These are phyloP conservation scores for Upupa epops DNA, from an alignment of 2,113 vertebrate genomes.

Conservation along the genomic window DNA sequence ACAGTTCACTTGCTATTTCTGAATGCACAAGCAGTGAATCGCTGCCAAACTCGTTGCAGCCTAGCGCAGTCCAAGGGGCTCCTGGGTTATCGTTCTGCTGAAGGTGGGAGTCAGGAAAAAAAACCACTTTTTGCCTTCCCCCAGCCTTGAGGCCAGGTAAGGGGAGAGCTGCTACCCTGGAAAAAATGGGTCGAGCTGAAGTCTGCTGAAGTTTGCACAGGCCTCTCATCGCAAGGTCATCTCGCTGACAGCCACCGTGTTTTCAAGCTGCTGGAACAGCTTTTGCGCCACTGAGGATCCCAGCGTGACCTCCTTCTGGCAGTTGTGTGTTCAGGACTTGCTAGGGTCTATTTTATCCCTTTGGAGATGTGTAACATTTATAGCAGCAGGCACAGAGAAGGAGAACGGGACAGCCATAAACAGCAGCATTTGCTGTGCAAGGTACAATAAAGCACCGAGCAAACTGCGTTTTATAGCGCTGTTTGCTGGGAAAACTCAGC, in stretches of 20 bases:
- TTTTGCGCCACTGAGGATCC: background rate
- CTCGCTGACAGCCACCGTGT: background rate
- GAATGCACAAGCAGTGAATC: conserved; percentile 18
- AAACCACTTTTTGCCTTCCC: background rate
- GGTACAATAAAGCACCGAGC: background rate
- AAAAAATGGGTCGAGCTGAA: background rate
- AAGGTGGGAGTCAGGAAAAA: conserved; percentile 23
- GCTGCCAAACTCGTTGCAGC: background rate
- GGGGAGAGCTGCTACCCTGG: background rate
- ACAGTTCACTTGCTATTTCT: background rate
- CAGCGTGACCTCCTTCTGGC: background rate
- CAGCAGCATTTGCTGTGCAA: background rate
- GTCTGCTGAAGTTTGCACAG: background rate
- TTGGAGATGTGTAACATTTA: background rate
- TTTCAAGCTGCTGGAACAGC: background rate
- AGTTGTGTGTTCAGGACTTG: background rate
- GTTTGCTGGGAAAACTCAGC: background rate
- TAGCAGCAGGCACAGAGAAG: background rate
- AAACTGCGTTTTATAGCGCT: background rate
- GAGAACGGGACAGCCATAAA: background rate
- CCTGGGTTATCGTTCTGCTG: conserved; percentile 26
- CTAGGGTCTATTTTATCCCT: background rate
- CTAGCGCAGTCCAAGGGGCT: background rate
- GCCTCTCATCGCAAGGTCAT: background rate
- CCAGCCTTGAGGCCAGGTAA: background rate